Evolutionary conservation across 2,888 invertebrate species (phyloP).

Genomic region (Agrenia bidenticulata): DNA sequence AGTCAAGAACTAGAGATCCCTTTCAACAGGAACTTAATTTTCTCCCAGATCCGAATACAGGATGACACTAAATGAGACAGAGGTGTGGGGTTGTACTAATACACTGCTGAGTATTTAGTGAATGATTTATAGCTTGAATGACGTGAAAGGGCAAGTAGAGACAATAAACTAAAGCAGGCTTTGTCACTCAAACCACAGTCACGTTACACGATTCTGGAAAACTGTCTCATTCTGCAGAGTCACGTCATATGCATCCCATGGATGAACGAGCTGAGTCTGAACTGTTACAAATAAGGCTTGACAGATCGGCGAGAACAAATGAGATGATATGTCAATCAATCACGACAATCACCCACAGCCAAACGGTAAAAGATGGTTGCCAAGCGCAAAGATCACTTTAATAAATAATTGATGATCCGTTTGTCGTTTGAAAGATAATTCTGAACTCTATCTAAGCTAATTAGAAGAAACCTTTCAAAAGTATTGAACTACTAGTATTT

Average conservation of each 20-base stretch:
- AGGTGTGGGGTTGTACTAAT: not conserved
- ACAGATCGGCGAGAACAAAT: slow-evolving; percentile 29
- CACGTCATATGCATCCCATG: not conserved
- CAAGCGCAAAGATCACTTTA: too few species aligned
- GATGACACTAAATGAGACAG: slow-evolving; percentile 6
- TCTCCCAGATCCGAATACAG: not conserved
- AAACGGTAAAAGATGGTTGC: not conserved
- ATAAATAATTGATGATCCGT: too few species aligned
- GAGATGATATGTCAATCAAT: slow-evolving; percentile 29
- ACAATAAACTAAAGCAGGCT: slow-evolving; percentile 19
- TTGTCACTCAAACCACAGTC: slow-evolving; percentile 22
- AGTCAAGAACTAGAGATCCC: not conserved
- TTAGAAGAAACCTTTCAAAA: too few species aligned
- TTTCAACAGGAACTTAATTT: slow-evolving; percentile 1
- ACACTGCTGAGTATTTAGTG: slow-evolving; percentile 11
- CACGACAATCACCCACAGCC: slow-evolving; percentile 1
- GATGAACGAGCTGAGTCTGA: not conserved
- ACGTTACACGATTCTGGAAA: slow-evolving; percentile 9
- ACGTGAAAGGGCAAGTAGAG: slow-evolving; percentile 16
- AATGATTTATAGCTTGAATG: slow-evolving; percentile 15
- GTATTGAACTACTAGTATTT: too few species aligned
- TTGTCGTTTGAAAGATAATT: too few species aligned
- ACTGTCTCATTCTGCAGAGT: not conserved
- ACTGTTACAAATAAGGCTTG: not conserved
- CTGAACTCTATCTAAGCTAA: too few species aligned